Evolutionary conservation across 37 sponge, comb jelly and placozoan species (phyloP), one percentile per base, ranked within the genome.

Genomic region (Beroe forskalii): DNA sequence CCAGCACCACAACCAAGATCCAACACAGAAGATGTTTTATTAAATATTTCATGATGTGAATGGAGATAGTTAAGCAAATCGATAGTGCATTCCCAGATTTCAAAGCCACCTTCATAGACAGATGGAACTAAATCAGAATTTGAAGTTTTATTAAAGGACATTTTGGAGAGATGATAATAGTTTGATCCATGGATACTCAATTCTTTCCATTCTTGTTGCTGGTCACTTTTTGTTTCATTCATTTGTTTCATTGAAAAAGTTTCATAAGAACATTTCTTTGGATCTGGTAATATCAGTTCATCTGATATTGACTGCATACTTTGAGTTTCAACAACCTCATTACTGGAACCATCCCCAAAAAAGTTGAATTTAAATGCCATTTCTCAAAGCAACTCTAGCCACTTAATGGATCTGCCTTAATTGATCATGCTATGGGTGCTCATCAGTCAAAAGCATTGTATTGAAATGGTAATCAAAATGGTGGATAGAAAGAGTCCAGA

Each of bases 1-100:
- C 99, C 99, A 40, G 86, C 91, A 20, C 99, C 99, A 93, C 96
- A 96, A 1, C 99, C 99, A 42, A 98, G 91, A 91, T 98, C 95
- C 66, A 98, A 62, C 1, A 98, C 93, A 23, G 76, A 43, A 36
- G 62, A 62, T 8, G 94, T 35, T 31, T 89, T 62, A 0, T 67
- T 39, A 9, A 67, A 32, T 0, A 83, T 32, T 19, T 89, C 55
- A 24, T 32, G 41, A n/a, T 55, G 8, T 14, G 20, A 12, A 36
- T 69, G 72, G 0, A 98, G 67, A 39, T 89, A 94, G 14, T 76
- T 41, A 20, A 94, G 62, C 31, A 98, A 90, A 35, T 98, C 99
- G 80, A 93, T 76, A 9, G 95, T 67, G 61, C 99, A 93, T 64
- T 98, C 99, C 99, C 99, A 98, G 32, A 96, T 66, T 76, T 94